A percentile compares a stretch with the other conserved stretches of the same genome.
These are phyloP conservation scores for Apis cerana DNA, from an alignment of 1,140 invertebrate species.

Conservation along the genomic window DNA sequence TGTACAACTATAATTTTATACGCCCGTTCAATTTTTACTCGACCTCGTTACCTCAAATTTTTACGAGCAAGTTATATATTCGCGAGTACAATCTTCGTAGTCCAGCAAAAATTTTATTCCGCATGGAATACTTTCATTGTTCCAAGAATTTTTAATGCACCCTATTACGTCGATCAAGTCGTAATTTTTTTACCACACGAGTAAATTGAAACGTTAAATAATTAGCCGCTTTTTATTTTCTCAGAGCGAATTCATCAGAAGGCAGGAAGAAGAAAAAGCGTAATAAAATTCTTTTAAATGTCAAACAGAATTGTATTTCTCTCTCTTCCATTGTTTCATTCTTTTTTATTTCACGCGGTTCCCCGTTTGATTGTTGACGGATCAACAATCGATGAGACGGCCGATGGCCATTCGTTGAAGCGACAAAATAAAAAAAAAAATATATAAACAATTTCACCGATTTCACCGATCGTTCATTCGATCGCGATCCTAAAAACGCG, in stretches of 20 bases:
- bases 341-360: constrained; percentile 29
- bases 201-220: neutral
- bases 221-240: neutral
- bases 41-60: too few species aligned
- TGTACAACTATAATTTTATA: too few species aligned
- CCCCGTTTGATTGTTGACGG: constrained; percentile 44
- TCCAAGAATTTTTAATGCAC: too few species aligned
- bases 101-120: too few species aligned
- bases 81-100: too few species aligned
- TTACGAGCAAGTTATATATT: too few species aligned
- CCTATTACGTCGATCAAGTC: too few species aligned
- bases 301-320: constrained; percentile 38
- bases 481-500: neutral
- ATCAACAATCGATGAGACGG: constrained; percentile 53
- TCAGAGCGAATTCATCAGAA: neutral
- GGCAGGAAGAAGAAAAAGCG: neutral
- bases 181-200: neutral
- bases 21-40: too few species aligned
- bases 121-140: too few species aligned
- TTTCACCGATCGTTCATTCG: too few species aligned
- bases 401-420: constrained; percentile 35
- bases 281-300: constrained; percentile 30
- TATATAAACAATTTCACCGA: neutral
- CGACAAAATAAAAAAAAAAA: constrained; percentile 12
- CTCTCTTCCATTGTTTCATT: constrained; percentile 6